phyloP scores from a whole-genome alignment of 1,140 invertebrate species.

The Apis dorsata region DNA sequence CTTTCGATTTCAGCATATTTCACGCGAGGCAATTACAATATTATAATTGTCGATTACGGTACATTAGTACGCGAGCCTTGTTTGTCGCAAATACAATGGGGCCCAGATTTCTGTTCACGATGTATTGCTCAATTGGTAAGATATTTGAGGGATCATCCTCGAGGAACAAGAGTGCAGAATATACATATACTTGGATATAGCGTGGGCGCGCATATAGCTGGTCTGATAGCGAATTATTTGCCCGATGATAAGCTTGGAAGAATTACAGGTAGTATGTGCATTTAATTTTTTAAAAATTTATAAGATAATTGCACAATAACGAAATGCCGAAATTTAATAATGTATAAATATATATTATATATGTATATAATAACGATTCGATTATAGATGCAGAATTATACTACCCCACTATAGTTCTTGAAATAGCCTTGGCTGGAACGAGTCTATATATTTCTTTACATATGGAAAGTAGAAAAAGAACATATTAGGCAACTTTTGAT shows the following conservation, averaged over 20 bases:
- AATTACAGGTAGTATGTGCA: constrained; percentile 84
- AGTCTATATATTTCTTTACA: no score
- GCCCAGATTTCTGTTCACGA: constrained; percentile 87
- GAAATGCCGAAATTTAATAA: no score
- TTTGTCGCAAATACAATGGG: constrained; percentile 90
- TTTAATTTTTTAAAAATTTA: neutral
- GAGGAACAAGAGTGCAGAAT: constrained; percentile 85
- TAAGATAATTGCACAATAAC: no score
- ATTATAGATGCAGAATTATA: no score
- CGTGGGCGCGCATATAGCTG: constrained; percentile 92
- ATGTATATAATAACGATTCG: no score
- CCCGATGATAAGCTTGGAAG: constrained; percentile 86
- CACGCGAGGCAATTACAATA: constrained; percentile 88
- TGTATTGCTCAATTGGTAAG: constrained; percentile 90
- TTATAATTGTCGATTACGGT: constrained; percentile 92
- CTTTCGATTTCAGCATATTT: constrained; percentile 85
- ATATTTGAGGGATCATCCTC: constrained; percentile 88
- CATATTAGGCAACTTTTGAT: no score
- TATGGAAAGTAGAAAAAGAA: no score
- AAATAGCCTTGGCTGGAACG: no score
- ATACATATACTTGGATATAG: constrained; percentile 92
- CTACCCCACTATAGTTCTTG: no score
- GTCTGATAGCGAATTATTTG: constrained; percentile 89
- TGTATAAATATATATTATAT: no score
- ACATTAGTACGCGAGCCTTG: constrained; percentile 90